These are phyloP conservation scores for Abrostola tripartita DNA, from an alignment of 2,888 invertebrate species.

Conservation along the genomic window DNA sequence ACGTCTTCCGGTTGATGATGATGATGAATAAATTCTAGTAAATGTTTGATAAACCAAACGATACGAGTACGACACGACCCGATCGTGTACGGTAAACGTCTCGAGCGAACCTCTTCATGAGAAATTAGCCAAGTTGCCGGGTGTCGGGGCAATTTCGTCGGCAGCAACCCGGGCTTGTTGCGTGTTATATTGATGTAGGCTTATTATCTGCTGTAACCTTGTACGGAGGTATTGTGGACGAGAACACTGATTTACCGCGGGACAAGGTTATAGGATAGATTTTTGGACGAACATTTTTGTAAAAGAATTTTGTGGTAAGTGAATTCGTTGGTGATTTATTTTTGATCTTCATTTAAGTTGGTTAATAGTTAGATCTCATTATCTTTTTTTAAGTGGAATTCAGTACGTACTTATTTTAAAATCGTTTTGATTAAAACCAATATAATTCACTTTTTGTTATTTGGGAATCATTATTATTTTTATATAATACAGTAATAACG, in stretches of 20 bases:
- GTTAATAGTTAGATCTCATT: neutral
- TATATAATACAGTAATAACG: slow-evolving; percentile 6
- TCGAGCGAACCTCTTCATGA: slow-evolving; percentile 61
- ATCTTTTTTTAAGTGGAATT: no score
- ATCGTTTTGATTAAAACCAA: neutral
- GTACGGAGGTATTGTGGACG: slow-evolving; percentile 54
- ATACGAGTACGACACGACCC: slow-evolving; percentile 23
- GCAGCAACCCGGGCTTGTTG: slow-evolving; percentile 55
- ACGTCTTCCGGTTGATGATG: no score
- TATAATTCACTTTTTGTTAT: neutral
- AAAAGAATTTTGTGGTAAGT: slow-evolving; percentile 29
- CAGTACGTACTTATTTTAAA: neutral
- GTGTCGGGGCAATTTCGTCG: slow-evolving; percentile 67
- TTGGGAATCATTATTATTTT: slow-evolving; percentile 16
- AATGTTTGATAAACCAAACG: neutral
- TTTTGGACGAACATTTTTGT: slow-evolving; percentile 40
- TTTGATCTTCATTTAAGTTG: slow-evolving; percentile 7
- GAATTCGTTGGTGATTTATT: slow-evolving; percentile 28
- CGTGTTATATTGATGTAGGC: slow-evolving; percentile 62
- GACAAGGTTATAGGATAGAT: slow-evolving; percentile 46
- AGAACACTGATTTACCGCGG: slow-evolving; percentile 54
- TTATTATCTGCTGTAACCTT: slow-evolving; percentile 62
- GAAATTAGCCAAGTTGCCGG: slow-evolving; percentile 74
- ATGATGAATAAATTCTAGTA: no score
- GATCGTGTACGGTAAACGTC: slow-evolving; percentile 47